These are phyloP conservation scores for Antigone vipio DNA, from an alignment of 2,113 vertebrate genomes.

Conservation along the genomic window DNA sequence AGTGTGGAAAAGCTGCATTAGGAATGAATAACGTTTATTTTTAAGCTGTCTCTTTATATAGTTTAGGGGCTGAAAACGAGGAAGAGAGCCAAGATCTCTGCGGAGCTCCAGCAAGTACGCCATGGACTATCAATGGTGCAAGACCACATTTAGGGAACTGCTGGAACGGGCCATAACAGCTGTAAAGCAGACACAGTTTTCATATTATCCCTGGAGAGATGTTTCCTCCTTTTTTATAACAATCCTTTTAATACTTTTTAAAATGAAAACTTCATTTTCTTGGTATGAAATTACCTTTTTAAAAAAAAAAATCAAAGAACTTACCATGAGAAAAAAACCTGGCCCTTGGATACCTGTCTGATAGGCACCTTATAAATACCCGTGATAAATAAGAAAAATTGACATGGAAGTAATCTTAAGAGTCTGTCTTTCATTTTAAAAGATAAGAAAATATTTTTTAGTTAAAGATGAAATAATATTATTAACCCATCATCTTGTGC, in stretches of 20 bases:
- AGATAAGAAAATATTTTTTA: background rate
- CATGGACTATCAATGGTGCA: background rate
- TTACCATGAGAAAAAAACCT: background rate
- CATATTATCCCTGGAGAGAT: background rate
- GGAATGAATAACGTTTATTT: background rate
- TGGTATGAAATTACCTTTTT: background rate
- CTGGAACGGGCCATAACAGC: background rate
- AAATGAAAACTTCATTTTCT: conserved; percentile 27
- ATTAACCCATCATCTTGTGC: background rate
- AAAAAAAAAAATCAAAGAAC: background rate
- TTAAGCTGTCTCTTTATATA: background rate
- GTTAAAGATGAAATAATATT: background rate
- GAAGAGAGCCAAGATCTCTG: background rate
- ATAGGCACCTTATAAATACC: conserved; percentile 24
- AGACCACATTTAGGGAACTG: background rate
- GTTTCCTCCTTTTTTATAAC: background rate
- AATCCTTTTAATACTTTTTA: background rate
- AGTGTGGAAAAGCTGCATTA: background rate
- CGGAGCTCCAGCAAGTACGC: background rate
- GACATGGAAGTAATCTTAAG: background rate
- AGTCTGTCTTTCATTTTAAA: background rate
- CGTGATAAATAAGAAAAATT: background rate
- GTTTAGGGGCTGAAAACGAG: background rate
- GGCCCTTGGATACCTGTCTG: background rate
- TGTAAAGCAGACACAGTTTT: conserved; percentile 3